phyloP scores from a whole-genome alignment of 2,797 vertebrate genomes.

The Peromyscus aztecus region DNA sequence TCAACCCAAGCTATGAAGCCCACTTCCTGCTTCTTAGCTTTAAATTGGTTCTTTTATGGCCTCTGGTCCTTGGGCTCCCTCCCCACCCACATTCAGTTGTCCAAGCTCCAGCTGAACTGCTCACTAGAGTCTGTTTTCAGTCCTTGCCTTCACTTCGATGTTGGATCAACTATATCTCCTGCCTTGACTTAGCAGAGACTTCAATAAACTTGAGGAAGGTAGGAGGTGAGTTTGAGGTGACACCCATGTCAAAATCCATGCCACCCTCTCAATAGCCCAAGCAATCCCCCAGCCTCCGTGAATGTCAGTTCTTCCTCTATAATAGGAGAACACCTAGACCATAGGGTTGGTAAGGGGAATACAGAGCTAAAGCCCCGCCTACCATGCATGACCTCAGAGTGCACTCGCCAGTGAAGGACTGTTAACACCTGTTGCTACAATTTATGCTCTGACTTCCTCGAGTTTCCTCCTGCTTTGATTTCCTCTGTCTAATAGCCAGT shows the following conservation, averaged over 20 bases:
- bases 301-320: background rate
- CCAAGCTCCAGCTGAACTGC: background rate
- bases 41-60: background rate
- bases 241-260: background rate
- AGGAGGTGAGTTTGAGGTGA: background rate
- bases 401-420: fast-evolving
- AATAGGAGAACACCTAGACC: background rate
- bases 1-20: background rate
- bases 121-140: background rate
- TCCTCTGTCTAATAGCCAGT: background rate
- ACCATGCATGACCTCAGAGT: background rate
- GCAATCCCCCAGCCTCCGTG: background rate
- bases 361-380: background rate
- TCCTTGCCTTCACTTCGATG: background rate
- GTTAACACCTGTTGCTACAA: background rate
- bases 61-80: background rate
- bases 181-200: background rate
- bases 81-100: background rate
- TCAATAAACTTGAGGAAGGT: background rate
- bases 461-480: background rate
- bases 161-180: background rate
- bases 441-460: background rate
- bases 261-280: background rate
- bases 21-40: background rate
- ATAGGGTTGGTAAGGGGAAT: background rate